Conservation (phyloP, 30 jellyfish, hydroid and myxozoan genomes). For the Pelagia noctiluca region DNA sequence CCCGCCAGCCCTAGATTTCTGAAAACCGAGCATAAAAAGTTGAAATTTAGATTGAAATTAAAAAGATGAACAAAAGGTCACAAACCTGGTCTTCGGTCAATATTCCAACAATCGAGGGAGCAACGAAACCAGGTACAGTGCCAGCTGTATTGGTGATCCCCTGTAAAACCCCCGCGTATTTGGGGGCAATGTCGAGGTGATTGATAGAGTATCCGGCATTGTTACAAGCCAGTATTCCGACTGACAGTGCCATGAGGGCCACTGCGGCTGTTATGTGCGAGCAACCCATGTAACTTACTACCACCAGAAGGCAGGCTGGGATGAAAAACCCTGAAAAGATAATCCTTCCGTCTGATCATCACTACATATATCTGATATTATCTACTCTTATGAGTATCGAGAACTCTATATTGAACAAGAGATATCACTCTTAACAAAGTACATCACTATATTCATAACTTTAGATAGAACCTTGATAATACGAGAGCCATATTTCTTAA, state of each 20-base stretch:
- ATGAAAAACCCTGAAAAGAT: slow-evolving; percentile 62
- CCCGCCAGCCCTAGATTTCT: too few relatives aligned
- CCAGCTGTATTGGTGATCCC: slow-evolving; percentile 71
- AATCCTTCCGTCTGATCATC: too few relatives aligned
- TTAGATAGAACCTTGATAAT: too few relatives aligned
- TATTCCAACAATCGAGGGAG: slow-evolving; percentile 71
- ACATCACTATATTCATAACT: too few relatives aligned
- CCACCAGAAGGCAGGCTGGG: slow-evolving; percentile 57
- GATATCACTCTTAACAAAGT: too few relatives aligned
- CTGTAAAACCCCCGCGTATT: slow-evolving; percentile 65
- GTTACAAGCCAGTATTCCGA: slow-evolving; percentile 45
- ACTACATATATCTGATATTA: too few relatives aligned
- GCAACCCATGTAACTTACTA: slow-evolving; percentile 69
- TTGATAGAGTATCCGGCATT: slow-evolving; percentile 55
- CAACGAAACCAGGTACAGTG: slow-evolving; percentile 69
- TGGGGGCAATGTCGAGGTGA: slow-evolving; percentile 75
- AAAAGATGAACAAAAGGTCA: too few relatives aligned
- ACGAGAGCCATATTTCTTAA: too few relatives aligned
- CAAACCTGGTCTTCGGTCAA: slow-evolving; percentile 78
- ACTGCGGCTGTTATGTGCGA: slow-evolving; percentile 60
- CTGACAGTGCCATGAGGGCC: slow-evolving; percentile 50
- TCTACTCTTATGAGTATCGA: too few relatives aligned
- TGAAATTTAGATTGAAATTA: too few relatives aligned
- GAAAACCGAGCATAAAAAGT: too few relatives aligned
- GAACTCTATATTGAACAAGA: too few relatives aligned